Evolutionary conservation across 2,797 vertebrate species (phyloP).

Genomic region (Todus mexicanus): DNA sequence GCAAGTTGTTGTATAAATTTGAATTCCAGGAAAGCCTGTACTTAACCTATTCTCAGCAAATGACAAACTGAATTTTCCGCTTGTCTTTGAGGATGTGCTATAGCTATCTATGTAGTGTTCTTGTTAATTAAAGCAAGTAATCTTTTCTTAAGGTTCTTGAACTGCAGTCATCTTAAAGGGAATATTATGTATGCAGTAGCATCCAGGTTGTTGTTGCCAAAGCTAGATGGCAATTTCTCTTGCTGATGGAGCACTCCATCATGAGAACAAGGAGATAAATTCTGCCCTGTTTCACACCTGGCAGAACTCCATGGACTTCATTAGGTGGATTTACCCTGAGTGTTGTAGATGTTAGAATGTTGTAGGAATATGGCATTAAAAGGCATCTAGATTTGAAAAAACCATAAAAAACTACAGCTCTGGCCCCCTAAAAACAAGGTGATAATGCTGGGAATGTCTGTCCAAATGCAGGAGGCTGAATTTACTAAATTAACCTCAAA

Average conservation of each 20-base stretch:
- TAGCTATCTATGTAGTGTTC: background rate
- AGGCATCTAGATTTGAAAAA: background rate
- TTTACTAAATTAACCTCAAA: background rate
- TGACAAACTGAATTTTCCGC: background rate
- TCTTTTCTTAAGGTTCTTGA: background rate
- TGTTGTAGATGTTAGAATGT: background rate
- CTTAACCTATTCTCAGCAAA: background rate
- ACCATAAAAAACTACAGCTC: background rate
- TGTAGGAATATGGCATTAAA: background rate
- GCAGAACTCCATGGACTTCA: slow-evolving; percentile 10
- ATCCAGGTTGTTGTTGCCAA: background rate
- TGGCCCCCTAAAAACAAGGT: background rate
- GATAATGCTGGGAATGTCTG: background rate
- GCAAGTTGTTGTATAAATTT: background rate
- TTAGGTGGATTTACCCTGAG: slow-evolving; percentile 5
- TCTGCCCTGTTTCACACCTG: background rate
- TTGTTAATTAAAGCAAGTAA: slow-evolving; percentile 14
- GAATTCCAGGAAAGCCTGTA: background rate
- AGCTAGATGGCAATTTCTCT: background rate
- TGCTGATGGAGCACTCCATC: background rate
- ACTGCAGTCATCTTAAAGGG: background rate
- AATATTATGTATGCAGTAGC: background rate
- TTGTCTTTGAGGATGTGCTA: background rate
- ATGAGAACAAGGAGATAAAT: background rate
- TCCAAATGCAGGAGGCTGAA: background rate